Evolutionary conservation across 2,113 vertebrate genomes (phyloP), one percentile per base, ranked within the genome.

Genomic region (Lontra canadensis): DNA sequence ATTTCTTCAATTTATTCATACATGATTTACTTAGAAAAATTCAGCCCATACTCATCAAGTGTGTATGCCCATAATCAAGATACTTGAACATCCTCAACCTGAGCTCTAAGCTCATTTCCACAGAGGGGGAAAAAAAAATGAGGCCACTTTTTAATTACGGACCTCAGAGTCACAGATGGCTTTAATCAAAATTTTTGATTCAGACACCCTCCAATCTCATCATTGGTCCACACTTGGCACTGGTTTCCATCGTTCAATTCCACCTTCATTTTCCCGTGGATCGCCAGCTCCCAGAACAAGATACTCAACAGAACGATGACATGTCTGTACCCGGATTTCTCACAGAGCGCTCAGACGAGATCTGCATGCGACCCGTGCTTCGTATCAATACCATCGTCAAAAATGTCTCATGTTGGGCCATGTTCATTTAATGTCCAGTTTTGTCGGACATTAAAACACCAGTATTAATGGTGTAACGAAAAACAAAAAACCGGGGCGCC

Each of bases 121-220:
- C 0, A 39, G n/a, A 81, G 18, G 25, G 49, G 17, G 14, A 0
- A 57, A 31, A 59, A 4, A 4, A 17, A 47, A 3, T 13, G 36
- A 73, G 81, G 20, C 34, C 23, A 78, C 36, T 90, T 49, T 81
- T 23, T 1, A 90, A 86, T 61, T 52, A 55, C 1, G 79, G 92
- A 95, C 86, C 95, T 97, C 78, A 83, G 86, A 73, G 34, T 95
- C 80, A 36, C 44, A 96, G 52, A 88, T 59, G 49, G 82, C 81
- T 93, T 93, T 84, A 91, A 96, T 93, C 86, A 93, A 94, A 59
- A 34, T 20, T 7, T 84, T 93, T 93, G 76, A 91, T 93, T 90
- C 88, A 97, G 97, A 95, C 91, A 95, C 91, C 81, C 89, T 95
- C 94, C 88, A 93, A 63, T 78, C 42, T 96, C 96, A 96, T 94